Evolutionary conservation across 2,113 vertebrate genomes (phyloP).

Genomic region (Centropus bengalensis): DNA sequence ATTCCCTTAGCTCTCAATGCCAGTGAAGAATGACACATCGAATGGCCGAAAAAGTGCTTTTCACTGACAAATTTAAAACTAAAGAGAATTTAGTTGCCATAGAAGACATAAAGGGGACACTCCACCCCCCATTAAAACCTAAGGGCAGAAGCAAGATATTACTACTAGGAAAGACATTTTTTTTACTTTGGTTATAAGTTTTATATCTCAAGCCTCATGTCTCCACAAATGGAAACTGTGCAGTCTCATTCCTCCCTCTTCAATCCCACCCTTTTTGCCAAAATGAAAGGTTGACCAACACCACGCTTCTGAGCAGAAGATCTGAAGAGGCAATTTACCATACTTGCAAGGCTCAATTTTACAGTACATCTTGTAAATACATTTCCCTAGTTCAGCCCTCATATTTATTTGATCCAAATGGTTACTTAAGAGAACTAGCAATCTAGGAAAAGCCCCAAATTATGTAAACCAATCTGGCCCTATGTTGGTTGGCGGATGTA

Average conservation of each 20-base stretch:
- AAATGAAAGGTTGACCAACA: not conserved
- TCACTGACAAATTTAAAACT: not conserved
- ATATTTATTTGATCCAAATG: not conserved
- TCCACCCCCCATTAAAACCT: no score
- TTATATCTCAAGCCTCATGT: not conserved
- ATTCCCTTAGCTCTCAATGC: not conserved
- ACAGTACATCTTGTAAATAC: not conserved
- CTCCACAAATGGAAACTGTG: not conserved
- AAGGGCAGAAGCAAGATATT: not conserved
- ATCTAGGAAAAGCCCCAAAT: not conserved
- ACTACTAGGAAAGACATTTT: not conserved
- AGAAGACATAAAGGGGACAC: not conserved
- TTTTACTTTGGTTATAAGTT: not conserved
- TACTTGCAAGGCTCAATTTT: not conserved
- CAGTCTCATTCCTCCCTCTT: not conserved
- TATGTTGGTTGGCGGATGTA: rapidly evolving
- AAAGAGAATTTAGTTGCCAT: not conserved
- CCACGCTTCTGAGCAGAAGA: not conserved
- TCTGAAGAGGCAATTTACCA: not conserved
- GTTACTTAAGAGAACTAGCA: not conserved
- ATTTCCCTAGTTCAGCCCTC: not conserved
- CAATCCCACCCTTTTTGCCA: not conserved
- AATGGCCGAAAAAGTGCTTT: not conserved
- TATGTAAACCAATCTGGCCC: not conserved
- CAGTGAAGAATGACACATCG: not conserved